phyloP scores from a whole-genome alignment of 2,888 invertebrate genomes.

The Athetis lepigone region DNA sequence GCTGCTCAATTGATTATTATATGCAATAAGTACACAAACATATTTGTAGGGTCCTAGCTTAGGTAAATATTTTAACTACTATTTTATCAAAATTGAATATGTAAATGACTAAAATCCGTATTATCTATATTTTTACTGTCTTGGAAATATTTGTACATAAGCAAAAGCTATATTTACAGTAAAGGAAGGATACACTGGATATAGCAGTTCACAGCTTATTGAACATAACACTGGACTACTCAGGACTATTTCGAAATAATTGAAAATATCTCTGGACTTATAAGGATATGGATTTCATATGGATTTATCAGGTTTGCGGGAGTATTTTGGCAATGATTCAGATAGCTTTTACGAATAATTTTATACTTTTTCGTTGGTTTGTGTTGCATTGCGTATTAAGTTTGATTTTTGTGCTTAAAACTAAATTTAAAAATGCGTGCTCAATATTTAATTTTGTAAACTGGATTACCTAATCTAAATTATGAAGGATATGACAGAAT shows the following conservation, averaged over 20 bases:
- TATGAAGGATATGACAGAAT: constrained; percentile 15
- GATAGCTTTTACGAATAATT: constrained; percentile 47
- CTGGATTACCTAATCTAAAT: constrained; percentile 13
- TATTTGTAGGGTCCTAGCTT: constrained; percentile 11
- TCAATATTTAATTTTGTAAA: constrained; percentile 35
- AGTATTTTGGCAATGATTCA: constrained; percentile 50
- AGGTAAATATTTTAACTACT: constrained; percentile 8
- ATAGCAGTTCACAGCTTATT: constrained; percentile 57
- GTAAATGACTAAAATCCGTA: constrained; percentile 37
- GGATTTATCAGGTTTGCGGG: constrained; percentile 57
- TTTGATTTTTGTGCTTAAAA: constrained; percentile 37
- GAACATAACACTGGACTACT: constrained; percentile 56
- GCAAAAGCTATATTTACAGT: constrained; percentile 59
- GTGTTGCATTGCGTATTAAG: constrained; percentile 42
- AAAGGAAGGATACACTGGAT: constrained; percentile 59
- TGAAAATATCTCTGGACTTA: constrained; percentile 58
- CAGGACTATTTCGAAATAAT: constrained; percentile 52
- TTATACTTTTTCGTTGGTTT: constrained; percentile 28
- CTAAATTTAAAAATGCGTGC: constrained; percentile 18
- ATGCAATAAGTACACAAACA: neutral
- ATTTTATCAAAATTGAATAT: constrained; percentile 31
- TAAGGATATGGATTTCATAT: constrained; percentile 57
- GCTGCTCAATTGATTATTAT: constrained; percentile 13
- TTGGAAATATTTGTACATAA: constrained; percentile 53
- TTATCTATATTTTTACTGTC: constrained; percentile 50